phyloP scores from a whole-genome alignment of 2,113 vertebrate genomes.

The Sander lucioperca region DNA sequence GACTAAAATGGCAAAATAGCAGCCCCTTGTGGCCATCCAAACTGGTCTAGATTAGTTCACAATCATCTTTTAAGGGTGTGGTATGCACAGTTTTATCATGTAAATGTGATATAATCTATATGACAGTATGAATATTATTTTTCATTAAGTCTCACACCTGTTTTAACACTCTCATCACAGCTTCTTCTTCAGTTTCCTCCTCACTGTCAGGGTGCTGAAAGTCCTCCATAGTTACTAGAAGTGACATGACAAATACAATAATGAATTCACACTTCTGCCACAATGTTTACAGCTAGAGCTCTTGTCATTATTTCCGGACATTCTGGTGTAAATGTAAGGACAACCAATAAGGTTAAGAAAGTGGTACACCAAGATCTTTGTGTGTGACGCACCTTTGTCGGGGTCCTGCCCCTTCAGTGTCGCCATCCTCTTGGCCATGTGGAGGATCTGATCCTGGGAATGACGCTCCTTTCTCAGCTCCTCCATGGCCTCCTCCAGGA shows the following conservation, averaged over 20 bases:
- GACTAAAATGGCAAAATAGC: slow-evolving; percentile 58
- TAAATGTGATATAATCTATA: not conserved
- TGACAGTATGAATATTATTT: not conserved
- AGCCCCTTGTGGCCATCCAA: slow-evolving; percentile 62
- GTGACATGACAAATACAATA: slow-evolving; percentile 24
- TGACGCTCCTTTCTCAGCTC: slow-evolving; percentile 88
- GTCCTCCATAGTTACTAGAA: slow-evolving; percentile 88
- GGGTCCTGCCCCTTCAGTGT: slow-evolving; percentile 91
- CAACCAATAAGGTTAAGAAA: not conserved
- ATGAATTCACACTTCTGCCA: not conserved
- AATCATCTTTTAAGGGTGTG: not conserved
- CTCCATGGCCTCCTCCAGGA: slow-evolving; percentile 89
- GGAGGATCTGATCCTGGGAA: slow-evolving; percentile 88
- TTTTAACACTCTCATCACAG: slow-evolving; percentile 89
- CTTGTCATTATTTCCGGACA: slow-evolving; percentile 1
- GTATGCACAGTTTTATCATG: not conserved
- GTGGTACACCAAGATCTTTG: not conserved
- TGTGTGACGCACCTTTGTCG: slow-evolving; percentile 84
- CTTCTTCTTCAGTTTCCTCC: slow-evolving; percentile 93
- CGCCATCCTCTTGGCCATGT: slow-evolving; percentile 91
- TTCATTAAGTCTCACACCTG: slow-evolving; percentile 80
- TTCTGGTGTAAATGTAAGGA: not conserved
- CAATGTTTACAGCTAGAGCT: not conserved
- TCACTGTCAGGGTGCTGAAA: slow-evolving; percentile 90
- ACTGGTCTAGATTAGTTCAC: slow-evolving; percentile 4